Conservation (phyloP, 2,797 vertebrate species). For the Notamacropus eugenii region DNA sequence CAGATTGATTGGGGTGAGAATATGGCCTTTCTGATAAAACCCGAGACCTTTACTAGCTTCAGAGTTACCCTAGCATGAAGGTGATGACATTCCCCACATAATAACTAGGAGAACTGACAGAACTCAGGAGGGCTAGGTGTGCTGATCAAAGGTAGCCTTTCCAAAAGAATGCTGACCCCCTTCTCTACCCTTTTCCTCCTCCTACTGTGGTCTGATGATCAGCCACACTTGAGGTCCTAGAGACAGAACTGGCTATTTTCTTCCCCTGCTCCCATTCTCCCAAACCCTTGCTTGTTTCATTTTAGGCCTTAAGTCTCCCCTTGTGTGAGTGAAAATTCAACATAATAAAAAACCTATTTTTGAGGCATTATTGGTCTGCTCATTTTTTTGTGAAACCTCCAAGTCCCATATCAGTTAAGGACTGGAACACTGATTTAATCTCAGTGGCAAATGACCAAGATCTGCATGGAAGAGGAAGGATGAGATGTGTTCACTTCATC, state of each 20-base stretch:
- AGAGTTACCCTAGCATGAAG: not conserved
- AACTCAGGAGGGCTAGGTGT: not conserved
- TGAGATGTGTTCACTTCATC: not conserved
- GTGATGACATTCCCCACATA: not conserved
- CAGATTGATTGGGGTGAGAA: not conserved
- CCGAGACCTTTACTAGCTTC: not conserved
- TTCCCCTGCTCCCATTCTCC: not conserved
- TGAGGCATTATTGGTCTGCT: not conserved
- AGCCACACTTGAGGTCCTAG: not conserved
- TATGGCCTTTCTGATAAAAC: not conserved
- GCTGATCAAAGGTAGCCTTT: not conserved
- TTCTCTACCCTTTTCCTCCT: not conserved
- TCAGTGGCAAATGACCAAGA: conserved; percentile 31
- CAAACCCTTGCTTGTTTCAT: not conserved
- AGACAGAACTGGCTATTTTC: not conserved
- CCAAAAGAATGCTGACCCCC: not conserved
- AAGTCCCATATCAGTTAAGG: not conserved
- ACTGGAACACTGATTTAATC: not conserved
- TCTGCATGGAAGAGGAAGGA: not conserved
- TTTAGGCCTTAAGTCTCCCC: not conserved
- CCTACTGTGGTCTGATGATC: not conserved
- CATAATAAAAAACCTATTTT: not conserved
- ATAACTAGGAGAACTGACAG: not conserved
- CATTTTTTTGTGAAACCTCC: not conserved
- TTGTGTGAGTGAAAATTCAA: not conserved